Conservation (phyloP, 2,888 invertebrate genomes). For the Mystacides longicornis region DNA sequence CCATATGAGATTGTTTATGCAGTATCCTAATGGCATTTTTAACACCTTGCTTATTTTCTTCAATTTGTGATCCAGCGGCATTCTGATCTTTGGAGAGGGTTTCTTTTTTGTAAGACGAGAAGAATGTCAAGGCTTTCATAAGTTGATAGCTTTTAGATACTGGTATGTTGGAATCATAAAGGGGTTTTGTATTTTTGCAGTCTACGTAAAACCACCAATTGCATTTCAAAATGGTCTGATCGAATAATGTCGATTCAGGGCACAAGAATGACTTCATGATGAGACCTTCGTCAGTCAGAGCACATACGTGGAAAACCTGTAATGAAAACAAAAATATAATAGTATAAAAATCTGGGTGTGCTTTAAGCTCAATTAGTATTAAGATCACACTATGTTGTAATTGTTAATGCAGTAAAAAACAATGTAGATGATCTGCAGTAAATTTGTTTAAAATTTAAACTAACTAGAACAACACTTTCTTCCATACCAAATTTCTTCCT, state of each 20-base stretch:
- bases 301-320: conserved; percentile 87
- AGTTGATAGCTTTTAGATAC: conserved; percentile 87
- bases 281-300: conserved; percentile 78
- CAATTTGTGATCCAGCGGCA: conserved; percentile 10
- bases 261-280: conserved; percentile 89
- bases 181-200: conserved; percentile 69
- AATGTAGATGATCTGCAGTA: too few species aligned
- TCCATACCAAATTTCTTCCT: too few species aligned
- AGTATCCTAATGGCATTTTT: conserved; percentile 24
- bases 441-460: too few species aligned
- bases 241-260: conserved; percentile 85
- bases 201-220: conserved; percentile 95
- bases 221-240: conserved; percentile 84
- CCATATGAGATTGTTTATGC: conserved; percentile 23
- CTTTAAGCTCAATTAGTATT: too few species aligned
- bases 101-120: conserved; percentile 75
- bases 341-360: too few species aligned
- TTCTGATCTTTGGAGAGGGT: conserved; percentile 24
- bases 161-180: conserved; percentile 85
- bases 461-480: too few species aligned
- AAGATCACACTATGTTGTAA: too few species aligned
- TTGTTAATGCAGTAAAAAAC: too few species aligned
- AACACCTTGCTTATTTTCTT: conserved; percentile 24
- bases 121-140: conserved; percentile 85
- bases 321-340: conserved; percentile 27